phyloP scores from a whole-genome alignment of 1,140 invertebrate species.

The Sitobion miscanthi region DNA sequence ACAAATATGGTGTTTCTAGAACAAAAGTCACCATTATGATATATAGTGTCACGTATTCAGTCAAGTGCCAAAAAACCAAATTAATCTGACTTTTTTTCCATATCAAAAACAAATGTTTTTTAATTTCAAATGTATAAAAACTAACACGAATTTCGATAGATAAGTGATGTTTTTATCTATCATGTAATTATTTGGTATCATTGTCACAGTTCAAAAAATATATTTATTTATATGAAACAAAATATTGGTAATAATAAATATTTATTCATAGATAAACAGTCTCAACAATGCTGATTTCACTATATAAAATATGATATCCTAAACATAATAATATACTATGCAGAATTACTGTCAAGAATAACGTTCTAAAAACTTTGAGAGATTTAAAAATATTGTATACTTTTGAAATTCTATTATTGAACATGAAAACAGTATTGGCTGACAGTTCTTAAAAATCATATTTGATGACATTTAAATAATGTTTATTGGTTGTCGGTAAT shows the following conservation, averaged over 20 bases:
- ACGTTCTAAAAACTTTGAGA: background rate
- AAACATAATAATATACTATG: background rate
- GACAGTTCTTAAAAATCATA: background rate
- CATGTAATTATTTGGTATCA: background rate
- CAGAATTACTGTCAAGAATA: background rate
- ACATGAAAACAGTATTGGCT: background rate
- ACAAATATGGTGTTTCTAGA: too few relatives aligned
- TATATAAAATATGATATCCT: background rate
- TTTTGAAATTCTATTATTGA: background rate
- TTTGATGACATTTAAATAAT: background rate
- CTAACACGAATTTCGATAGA: background rate
- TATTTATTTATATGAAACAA: background rate
- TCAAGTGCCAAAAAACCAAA: background rate
- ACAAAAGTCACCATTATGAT: too few relatives aligned
- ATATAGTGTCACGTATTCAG: too few relatives aligned
- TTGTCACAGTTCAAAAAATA: background rate
- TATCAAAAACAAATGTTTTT: background rate
- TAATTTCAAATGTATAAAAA: background rate
- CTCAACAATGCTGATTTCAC: background rate
- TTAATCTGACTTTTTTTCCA: background rate
- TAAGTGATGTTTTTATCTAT: background rate
- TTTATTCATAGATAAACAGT: too few relatives aligned
- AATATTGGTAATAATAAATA: background rate
- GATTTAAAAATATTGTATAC: background rate
- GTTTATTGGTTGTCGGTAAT: background rate